A percentile compares a stretch with the other conserved stretches of the same genome.
Evolutionary conservation across 2,888 invertebrate genomes (phyloP).

Genomic region (Volucella inflata): DNA sequence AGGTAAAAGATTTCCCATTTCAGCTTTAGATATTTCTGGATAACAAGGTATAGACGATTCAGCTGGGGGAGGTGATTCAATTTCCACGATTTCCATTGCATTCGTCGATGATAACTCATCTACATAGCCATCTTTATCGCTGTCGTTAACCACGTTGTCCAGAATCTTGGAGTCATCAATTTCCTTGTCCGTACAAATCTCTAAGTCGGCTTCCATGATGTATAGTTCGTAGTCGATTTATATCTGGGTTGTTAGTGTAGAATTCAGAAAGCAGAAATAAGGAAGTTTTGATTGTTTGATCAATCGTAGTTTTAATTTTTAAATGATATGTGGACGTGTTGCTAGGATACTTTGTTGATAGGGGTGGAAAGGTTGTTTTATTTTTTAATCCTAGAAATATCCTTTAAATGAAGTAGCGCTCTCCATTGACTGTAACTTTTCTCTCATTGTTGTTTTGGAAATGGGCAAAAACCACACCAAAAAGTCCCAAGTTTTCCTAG

Average conservation of each 20-base stretch:
- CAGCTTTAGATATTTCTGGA: background rate
- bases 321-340: background rate
- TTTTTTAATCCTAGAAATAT: too few relatives aligned
- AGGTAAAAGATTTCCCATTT: constrained; percentile 83
- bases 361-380: too few relatives aligned
- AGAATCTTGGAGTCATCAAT: background rate
- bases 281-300: constrained; percentile 26
- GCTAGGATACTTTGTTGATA: background rate
- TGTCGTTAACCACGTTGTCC: background rate
- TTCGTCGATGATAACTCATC: background rate
- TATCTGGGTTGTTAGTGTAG: constrained; percentile 7
- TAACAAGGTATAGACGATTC: constrained; percentile 29
- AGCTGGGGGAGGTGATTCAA: background rate
- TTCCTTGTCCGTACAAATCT: too few relatives aligned
- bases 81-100: background rate
- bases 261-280: background rate
- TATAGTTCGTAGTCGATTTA: background rate
- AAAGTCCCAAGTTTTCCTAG: too few relatives aligned
- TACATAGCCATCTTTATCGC: background rate
- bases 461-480: too few relatives aligned
- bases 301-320: constrained; percentile 25
- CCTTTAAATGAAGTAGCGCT: too few relatives aligned
- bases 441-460: too few relatives aligned
- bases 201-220: too few relatives aligned
- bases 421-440: too few relatives aligned